A percentile compares a stretch with the other conserved stretches of the same genome.
phyloP scores from a whole-genome alignment of 2,888 invertebrate genomes.

The Amiota communis region DNA sequence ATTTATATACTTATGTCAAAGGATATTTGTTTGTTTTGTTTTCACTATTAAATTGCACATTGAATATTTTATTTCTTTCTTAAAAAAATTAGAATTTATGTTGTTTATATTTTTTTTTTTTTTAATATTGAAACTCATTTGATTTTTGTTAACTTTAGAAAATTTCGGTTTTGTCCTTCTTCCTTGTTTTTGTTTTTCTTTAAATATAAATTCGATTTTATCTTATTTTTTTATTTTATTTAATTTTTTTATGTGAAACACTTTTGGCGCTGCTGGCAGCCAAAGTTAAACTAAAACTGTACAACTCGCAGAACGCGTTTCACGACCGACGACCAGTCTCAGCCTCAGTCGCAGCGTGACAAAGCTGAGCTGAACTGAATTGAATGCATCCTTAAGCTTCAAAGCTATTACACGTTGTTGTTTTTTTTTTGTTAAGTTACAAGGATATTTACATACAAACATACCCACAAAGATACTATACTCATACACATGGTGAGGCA shows the following conservation, averaged over 20 bases:
- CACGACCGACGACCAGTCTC: slow-evolving; percentile 15
- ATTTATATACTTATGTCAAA: not conserved
- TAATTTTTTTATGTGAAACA: slow-evolving; percentile 54
- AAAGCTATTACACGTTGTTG: slow-evolving; percentile 31
- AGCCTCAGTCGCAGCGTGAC: slow-evolving; percentile 46
- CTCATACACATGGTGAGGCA: slow-evolving; percentile 3
- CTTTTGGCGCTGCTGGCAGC: slow-evolving; percentile 60
- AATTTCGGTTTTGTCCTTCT: not conserved
- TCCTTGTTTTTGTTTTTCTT: slow-evolving; percentile 31
- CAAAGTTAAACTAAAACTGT: slow-evolving; percentile 67
- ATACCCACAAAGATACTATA: slow-evolving; percentile 24
- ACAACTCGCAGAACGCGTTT: slow-evolving; percentile 33
- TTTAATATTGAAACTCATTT: slow-evolving; percentile 28
- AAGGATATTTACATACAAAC: slow-evolving; percentile 24
- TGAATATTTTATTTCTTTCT: slow-evolving; percentile 38
- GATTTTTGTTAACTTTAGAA: slow-evolving; percentile 35
- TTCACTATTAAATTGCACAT: slow-evolving; percentile 8
- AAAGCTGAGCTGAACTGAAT: not conserved
- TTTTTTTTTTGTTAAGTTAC: slow-evolving; percentile 28
- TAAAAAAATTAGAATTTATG: not conserved
- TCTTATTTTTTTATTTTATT: slow-evolving; percentile 46
- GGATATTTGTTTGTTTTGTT: slow-evolving; percentile 18
- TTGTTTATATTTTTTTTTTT: slow-evolving; percentile 40
- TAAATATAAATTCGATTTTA: slow-evolving; percentile 36
- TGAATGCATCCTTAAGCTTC: slow-evolving; percentile 38